A percentile compares a stretch with the other conserved stretches of the same genome.
phyloP scores from a whole-genome alignment of 2,113 vertebrate genomes.

The Phrynosoma blainvillii region DNA sequence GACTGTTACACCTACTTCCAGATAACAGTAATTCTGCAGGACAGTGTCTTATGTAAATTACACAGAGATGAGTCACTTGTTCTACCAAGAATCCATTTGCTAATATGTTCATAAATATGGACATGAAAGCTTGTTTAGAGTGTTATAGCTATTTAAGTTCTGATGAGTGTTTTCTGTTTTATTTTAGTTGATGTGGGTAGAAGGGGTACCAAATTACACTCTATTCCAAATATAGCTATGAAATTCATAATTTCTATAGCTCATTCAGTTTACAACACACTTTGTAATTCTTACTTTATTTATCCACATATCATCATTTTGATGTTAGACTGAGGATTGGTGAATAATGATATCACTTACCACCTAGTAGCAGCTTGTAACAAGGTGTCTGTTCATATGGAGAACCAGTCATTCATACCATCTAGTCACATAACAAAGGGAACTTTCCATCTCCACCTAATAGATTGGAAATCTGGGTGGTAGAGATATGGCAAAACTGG shows the following conservation, averaged over 20 bases:
- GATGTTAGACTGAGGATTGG: background rate
- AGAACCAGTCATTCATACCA: background rate
- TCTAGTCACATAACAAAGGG: background rate
- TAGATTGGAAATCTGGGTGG: background rate
- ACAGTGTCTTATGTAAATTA: background rate
- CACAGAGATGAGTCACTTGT: background rate
- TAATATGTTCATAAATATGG: background rate
- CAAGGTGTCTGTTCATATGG: background rate
- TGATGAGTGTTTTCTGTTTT: background rate
- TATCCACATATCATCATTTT: background rate
- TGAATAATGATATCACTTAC: background rate
- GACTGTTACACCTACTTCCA: background rate
- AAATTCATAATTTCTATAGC: background rate
- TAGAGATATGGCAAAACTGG: background rate
- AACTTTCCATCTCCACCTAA: background rate
- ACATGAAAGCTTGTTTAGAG: background rate
- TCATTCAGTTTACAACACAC: background rate
- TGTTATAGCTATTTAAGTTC: background rate
- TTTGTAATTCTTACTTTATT: background rate
- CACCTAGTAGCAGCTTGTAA: background rate
- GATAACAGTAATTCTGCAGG: background rate
- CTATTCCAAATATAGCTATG: background rate
- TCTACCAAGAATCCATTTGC: background rate
- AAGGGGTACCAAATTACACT: background rate
- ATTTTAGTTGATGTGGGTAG: background rate